phyloP scores from a whole-genome alignment of 2,113 vertebrate genomes.

The Ursus arctos region DNA sequence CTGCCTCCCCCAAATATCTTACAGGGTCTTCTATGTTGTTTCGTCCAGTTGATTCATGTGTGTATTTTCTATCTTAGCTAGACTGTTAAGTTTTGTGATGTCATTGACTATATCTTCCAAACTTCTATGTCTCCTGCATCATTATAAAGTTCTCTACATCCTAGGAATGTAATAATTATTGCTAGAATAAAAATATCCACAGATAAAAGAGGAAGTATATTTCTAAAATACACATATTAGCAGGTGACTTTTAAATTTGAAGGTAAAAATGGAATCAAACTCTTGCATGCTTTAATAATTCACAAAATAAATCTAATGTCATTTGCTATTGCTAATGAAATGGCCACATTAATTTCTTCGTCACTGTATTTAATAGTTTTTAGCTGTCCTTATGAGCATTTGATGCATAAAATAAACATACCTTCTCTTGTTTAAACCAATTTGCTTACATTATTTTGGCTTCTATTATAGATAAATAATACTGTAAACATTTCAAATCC shows the following conservation, averaged over 20 bases:
- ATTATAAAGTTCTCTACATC: background rate
- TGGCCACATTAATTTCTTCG: background rate
- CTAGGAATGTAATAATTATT: constrained; percentile 21
- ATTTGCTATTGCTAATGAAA: constrained; percentile 39
- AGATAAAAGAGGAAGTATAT: constrained; percentile 49
- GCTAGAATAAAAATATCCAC: constrained; percentile 25
- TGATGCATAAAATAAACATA: constrained; percentile 37
- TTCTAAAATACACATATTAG: constrained; percentile 42
- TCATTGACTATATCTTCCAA: background rate
- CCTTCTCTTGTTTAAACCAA: constrained; percentile 63
- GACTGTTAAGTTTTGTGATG: background rate
- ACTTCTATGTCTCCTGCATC: background rate
- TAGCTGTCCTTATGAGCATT: constrained; percentile 64
- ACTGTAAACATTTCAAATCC: constrained; percentile 65
- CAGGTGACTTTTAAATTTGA: background rate
- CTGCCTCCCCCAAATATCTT: background rate
- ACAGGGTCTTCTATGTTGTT: rapidly evolving
- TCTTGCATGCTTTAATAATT: background rate
- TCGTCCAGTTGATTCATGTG: background rate
- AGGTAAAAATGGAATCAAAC: constrained; percentile 22
- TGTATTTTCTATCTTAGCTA: background rate
- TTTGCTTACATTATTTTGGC: constrained; percentile 73
- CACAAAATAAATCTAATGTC: constrained; percentile 19
- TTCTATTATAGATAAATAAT: constrained; percentile 75
- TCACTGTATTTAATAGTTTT: constrained; percentile 45